Evolutionary conservation across 2,113 vertebrate genomes (phyloP).

Genomic region (Platysternon megacephalum): DNA sequence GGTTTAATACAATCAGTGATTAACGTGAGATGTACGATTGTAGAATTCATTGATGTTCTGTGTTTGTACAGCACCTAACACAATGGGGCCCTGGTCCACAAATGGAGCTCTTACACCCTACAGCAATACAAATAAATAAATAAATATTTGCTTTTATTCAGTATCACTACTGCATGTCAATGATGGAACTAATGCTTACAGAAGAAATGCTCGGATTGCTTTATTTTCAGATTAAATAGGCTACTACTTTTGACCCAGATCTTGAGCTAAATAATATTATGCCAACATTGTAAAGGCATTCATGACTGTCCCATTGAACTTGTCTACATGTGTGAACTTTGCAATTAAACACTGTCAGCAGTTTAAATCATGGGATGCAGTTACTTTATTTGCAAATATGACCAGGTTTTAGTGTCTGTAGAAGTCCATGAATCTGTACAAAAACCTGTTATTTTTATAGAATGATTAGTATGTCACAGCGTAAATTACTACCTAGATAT

Average conservation of each 20-base stretch:
- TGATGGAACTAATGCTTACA: not conserved
- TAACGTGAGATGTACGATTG: not conserved
- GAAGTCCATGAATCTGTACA: not conserved
- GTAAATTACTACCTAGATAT: not conserved
- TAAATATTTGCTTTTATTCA: not conserved
- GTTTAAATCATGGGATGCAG: not conserved
- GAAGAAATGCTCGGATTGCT: not conserved
- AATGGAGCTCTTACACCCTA: not conserved
- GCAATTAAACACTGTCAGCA: not conserved
- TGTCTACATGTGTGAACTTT: not conserved
- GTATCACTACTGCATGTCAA: not conserved
- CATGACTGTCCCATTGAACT: not conserved
- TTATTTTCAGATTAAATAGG: not conserved
- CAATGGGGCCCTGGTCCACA: too few species aligned
- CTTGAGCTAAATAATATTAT: fast-evolving
- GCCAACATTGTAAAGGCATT: not conserved
- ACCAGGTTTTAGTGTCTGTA: not conserved
- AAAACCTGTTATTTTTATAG: not conserved
- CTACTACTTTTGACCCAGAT: not conserved
- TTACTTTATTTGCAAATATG: not conserved
- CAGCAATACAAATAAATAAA: not conserved
- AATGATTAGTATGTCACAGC: not conserved
- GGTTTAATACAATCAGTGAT: not conserved
- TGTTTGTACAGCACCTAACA: not conserved
- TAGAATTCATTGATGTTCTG: not conserved